Evolutionary conservation across 2,797 vertebrate species (phyloP).

Genomic region (Tolypeutes matacus): DNA sequence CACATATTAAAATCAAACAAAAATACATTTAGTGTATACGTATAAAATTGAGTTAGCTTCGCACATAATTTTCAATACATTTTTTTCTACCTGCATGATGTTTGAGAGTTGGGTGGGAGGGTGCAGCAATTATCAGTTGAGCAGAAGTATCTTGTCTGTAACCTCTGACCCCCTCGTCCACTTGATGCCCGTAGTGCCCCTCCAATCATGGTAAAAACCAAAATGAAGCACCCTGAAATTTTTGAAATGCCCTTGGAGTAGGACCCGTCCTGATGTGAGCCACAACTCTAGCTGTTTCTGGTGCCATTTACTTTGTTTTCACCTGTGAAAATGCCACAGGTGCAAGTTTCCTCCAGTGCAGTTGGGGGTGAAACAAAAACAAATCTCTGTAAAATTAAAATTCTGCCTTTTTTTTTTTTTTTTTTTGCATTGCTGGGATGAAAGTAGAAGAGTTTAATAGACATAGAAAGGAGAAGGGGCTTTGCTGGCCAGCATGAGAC

Average conservation of each 20-base stretch:
- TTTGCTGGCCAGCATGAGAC: background rate
- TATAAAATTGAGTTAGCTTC: background rate
- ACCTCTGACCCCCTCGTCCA: background rate
- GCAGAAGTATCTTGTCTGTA: background rate
- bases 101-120: background rate
- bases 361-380: background rate
- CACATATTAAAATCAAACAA: conserved; percentile 33
- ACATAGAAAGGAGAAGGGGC: background rate
- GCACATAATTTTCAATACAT: background rate
- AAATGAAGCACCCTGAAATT: background rate
- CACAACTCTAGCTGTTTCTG: background rate
- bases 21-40: background rate
- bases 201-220: background rate
- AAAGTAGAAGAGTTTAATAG: background rate
- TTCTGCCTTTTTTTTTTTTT: background rate
- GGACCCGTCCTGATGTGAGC: background rate
- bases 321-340: background rate
- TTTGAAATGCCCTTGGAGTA: background rate
- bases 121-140: background rate
- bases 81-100: background rate
- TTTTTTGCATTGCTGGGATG: background rate
- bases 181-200: background rate
- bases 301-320: background rate
- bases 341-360: background rate
- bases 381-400: conserved; percentile 4